A percentile compares a stretch with the other conserved stretches of the same genome.
These are phyloP conservation scores for Embiotoca jacksoni DNA, from an alignment of 2,113 vertebrate genomes.

Conservation along the genomic window DNA sequence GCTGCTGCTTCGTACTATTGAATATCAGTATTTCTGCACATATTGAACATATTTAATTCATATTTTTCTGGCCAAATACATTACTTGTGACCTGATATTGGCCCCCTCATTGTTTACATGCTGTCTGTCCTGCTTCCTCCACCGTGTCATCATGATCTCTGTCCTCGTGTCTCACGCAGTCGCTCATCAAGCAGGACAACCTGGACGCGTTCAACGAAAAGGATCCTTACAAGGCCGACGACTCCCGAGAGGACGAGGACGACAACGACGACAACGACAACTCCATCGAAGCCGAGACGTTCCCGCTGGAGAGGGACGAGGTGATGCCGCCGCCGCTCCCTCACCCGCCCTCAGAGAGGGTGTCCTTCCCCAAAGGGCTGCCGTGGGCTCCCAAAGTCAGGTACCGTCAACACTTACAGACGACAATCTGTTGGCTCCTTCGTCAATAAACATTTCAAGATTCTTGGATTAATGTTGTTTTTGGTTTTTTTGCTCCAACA, in stretches of 20 bases:
- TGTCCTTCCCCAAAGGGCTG: constrained; percentile 95
- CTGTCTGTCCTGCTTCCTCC: neutral
- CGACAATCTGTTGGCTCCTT: neutral
- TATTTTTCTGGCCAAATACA: too few species aligned
- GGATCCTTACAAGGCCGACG: constrained; percentile 96
- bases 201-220: constrained; percentile 98
- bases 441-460: neutral
- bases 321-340: constrained; percentile 94
- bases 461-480: neutral
- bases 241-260: constrained; percentile 94
- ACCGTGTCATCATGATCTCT: neutral
- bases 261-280: constrained; percentile 95
- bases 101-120: too few species aligned
- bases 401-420: constrained; percentile 74
- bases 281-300: constrained; percentile 92
- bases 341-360: constrained; percentile 91
- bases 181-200: constrained; percentile 97
- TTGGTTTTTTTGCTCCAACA: constrained; percentile 66
- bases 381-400: constrained; percentile 99
- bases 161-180: constrained; percentile 74
- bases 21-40: too few species aligned
- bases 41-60: too few species aligned
- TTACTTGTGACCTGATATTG: too few species aligned
- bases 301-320: constrained; percentile 94
- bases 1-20: neutral